Percentiles rank a stretch among this genome's conserved stretches.
These are phyloP conservation scores for Pseudomyrmex concolor DNA, from an alignment of 1,140 invertebrate species.

Conservation along the genomic window DNA sequence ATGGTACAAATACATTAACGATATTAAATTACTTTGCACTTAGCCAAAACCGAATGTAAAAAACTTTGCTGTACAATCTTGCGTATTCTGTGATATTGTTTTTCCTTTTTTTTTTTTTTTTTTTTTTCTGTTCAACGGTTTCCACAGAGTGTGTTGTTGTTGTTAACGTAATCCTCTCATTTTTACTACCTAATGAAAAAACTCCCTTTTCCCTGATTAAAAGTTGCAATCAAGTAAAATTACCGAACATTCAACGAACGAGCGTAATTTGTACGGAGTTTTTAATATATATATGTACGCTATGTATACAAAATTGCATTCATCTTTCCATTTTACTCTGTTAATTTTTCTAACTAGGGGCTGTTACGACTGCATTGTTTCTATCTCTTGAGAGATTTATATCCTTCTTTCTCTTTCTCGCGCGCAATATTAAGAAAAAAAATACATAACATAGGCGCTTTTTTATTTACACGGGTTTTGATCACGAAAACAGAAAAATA, in stretches of 20 bases:
- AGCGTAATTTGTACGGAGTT: background rate
- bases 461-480: no score
- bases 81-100: background rate
- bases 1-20: slow-evolving; percentile 7
- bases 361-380: slow-evolving; percentile 55
- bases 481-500: background rate
- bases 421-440: background rate
- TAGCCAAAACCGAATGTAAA: background rate
- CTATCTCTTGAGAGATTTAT: background rate
- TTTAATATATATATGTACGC: no score
- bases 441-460: background rate
- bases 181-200: slow-evolving; percentile 29
- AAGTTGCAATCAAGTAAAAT: slow-evolving; percentile 31
- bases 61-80: slow-evolving; percentile 1
- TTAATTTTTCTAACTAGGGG: background rate
- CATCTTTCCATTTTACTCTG: no score
- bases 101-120: background rate
- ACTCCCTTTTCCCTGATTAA: slow-evolving; percentile 33
- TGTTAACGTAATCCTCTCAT: slow-evolving; percentile 23
- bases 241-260: background rate
- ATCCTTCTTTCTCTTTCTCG: slow-evolving; percentile 18
- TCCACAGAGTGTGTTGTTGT: background rate
- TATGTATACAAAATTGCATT: no score
- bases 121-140: slow-evolving; percentile 32
- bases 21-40: background rate